These are phyloP conservation scores for Ciona savignyi DNA, from an alignment of 23 tunicate species.

Conservation along the genomic window DNA sequence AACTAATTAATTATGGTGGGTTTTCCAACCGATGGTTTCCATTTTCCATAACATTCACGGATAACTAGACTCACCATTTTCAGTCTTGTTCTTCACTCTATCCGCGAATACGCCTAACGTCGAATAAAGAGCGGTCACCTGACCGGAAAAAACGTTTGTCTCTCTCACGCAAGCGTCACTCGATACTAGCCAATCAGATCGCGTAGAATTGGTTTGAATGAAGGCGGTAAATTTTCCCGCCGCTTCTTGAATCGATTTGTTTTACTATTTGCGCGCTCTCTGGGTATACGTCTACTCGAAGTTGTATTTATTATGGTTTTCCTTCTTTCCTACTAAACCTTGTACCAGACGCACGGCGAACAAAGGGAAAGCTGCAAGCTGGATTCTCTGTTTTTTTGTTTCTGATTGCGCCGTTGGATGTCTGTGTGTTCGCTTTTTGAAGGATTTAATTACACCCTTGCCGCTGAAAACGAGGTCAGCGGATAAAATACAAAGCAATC, in stretches of 20 bases:
- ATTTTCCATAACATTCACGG: slow-evolving; percentile 21
- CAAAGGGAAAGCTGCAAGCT: background rate
- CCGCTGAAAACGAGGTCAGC: background rate
- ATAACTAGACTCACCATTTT: slow-evolving; percentile 63
- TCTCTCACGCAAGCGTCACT: slow-evolving; percentile 29
- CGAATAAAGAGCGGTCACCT: slow-evolving; percentile 50
- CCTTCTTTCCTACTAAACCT: background rate
- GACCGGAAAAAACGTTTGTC: slow-evolving; percentile 42
- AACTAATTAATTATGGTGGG: slow-evolving; percentile 59
- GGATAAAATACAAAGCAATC: background rate
- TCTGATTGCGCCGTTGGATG: background rate
- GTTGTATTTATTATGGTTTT: background rate
- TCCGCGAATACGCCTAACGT: slow-evolving; percentile 6
- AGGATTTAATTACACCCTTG: background rate
- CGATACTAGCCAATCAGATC: slow-evolving; percentile 23
- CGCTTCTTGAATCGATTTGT: background rate
- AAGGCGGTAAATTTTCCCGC: slow-evolving; percentile 19
- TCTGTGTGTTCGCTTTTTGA: background rate
- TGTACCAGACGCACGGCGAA: background rate
- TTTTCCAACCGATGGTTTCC: slow-evolving; percentile 47
- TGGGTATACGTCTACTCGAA: no score
- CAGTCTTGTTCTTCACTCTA: slow-evolving; percentile 7
- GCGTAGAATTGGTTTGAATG: slow-evolving; percentile 1
- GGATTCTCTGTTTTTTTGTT: background rate
- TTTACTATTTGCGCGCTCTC: background rate